A percentile compares a stretch with the other conserved stretches of the same genome.
Evolutionary conservation across 2,113 vertebrate genomes (phyloP).

Genomic region (Microtus richardsoni): DNA sequence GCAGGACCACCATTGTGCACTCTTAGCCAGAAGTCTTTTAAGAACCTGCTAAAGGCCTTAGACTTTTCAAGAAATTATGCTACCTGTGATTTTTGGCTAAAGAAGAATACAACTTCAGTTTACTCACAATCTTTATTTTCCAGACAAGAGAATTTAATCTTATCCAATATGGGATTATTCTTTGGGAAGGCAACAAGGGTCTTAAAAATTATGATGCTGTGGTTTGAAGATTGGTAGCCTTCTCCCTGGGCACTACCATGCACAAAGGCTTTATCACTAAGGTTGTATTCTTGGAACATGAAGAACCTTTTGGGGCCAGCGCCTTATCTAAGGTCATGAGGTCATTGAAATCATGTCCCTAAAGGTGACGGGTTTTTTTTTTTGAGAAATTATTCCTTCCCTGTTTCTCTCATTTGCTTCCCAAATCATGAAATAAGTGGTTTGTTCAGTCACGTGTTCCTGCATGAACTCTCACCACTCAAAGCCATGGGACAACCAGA

Average conservation of each 20-base stretch:
- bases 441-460: background rate
- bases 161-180: background rate
- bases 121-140: background rate
- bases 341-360: background rate
- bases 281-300: background rate
- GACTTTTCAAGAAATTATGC: background rate
- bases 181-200: background rate
- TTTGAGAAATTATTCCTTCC: background rate
- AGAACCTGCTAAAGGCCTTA: background rate
- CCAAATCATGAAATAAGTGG: background rate
- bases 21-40: too few species aligned
- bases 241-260: background rate
- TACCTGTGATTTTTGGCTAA: background rate
- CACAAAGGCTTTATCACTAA: background rate
- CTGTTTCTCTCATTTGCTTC: background rate
- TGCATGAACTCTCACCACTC: background rate
- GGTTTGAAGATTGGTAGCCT: background rate
- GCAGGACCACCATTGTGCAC: background rate
- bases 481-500: background rate
- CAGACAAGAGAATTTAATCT: background rate
- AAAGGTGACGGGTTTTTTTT: background rate
- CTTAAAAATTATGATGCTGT: background rate
- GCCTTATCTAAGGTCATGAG: background rate
- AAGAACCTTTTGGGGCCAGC: too few species aligned
- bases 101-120: background rate